Percentiles rank a stretch among this genome's conserved stretches.
phyloP scores from a whole-genome alignment of 35 echinoderm and acorn worm genomes.

The Patiria miniata region DNA sequence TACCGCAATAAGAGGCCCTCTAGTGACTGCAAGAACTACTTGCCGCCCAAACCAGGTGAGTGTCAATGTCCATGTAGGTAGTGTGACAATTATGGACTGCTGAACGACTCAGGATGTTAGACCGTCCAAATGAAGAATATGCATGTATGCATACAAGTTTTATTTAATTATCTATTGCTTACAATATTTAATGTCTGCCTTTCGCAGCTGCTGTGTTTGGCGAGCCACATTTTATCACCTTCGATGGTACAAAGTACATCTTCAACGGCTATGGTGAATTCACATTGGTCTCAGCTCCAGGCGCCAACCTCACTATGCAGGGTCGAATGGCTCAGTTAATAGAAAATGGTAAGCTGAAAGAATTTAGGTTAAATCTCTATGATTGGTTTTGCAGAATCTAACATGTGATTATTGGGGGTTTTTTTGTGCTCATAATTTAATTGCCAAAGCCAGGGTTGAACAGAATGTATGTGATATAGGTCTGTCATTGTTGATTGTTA shows the following conservation, averaged over 20 bases:
- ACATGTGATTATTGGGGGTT: too few relatives aligned
- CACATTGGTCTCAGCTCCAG: not conserved
- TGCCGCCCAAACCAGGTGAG: constrained; percentile 73
- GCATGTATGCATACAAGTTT: too few relatives aligned
- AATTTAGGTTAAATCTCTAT: too few relatives aligned
- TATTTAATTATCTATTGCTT: not conserved
- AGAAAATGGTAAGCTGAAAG: not conserved
- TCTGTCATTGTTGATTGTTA: too few relatives aligned
- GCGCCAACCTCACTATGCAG: not conserved
- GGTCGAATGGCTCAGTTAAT: constrained; percentile 46
- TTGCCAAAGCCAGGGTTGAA: too few relatives aligned
- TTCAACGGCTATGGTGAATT: constrained; percentile 89
- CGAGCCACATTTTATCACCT: constrained; percentile 78
- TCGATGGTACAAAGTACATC: constrained; percentile 44
- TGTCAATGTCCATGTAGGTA: not conserved
- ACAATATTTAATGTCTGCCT: constrained; percentile 19
- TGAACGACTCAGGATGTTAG: too few relatives aligned
- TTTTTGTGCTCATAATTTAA: too few relatives aligned
- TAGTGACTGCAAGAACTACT: constrained; percentile 66
- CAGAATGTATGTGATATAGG: too few relatives aligned
- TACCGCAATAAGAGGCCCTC: constrained; percentile 65
- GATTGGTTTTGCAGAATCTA: too few relatives aligned
- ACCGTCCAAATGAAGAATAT: too few relatives aligned
- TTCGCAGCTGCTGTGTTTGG: constrained; percentile 74
- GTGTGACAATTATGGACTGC: too few relatives aligned